These are phyloP conservation scores for Euproctis similis DNA, from an alignment of 2,888 invertebrate species.

Conservation along the genomic window DNA sequence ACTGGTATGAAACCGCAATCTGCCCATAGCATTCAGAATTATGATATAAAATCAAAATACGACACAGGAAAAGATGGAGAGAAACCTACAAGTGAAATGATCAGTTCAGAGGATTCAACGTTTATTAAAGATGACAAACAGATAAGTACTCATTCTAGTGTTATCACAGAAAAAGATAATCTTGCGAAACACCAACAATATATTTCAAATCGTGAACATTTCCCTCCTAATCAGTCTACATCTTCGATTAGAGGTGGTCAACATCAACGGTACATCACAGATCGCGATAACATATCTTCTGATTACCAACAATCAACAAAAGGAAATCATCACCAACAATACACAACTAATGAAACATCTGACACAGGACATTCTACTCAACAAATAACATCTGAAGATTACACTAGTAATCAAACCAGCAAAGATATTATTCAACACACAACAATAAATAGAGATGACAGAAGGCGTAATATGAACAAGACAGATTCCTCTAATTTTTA, in stretches of 20 bases:
- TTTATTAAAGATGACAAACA: constrained; percentile 61
- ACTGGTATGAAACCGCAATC: constrained; percentile 76
- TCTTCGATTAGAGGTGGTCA: constrained; percentile 15
- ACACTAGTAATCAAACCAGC: constrained; percentile 17
- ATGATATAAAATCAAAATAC: constrained; percentile 72
- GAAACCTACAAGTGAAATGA: constrained; percentile 56
- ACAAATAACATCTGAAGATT: constrained; percentile 7
- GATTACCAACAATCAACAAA: constrained; percentile 3
- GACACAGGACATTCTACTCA: constrained; percentile 4
- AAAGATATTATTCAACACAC: constrained; percentile 32
- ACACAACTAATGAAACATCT: constrained; percentile 11
- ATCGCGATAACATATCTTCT: constrained; percentile 24
- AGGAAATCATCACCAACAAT: constrained; percentile 8
- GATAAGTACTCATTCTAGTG: constrained; percentile 52
- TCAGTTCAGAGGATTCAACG: constrained; percentile 54
- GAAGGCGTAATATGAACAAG: constrained; percentile 42
- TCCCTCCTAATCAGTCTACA: constrained; percentile 25
- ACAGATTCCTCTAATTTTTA: constrained; percentile 67
- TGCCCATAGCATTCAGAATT: constrained; percentile 68
- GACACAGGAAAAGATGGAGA: constrained; percentile 74
- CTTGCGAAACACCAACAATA: constrained; percentile 46
- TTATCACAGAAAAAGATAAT: constrained; percentile 57
- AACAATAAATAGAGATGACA: constrained; percentile 29
- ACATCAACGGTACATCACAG: constrained; percentile 36
- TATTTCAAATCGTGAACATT: constrained; percentile 41